A percentile compares a stretch with the other conserved stretches of the same genome.
Conservation (phyloP, 2,888 invertebrate species). For the Glyphotaelius pellucidus region DNA sequence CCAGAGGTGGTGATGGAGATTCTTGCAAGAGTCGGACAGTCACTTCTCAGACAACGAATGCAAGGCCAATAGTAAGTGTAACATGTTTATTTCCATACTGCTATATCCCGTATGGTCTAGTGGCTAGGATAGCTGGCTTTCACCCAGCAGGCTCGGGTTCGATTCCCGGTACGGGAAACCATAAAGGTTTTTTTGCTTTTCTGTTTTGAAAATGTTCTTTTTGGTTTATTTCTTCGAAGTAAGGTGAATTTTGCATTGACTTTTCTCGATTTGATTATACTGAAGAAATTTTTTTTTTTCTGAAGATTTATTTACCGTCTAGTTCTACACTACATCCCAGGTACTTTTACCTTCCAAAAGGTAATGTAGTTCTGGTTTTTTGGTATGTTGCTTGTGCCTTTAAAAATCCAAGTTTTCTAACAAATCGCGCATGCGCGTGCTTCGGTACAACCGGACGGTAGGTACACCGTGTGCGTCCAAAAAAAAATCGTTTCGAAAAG, state of each 20-base stretch:
- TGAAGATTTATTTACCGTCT: too few relatives aligned
- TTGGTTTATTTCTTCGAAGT: not conserved
- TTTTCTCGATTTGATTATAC: not conserved
- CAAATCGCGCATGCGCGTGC: too few relatives aligned
- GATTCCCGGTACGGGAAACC: slow-evolving; percentile 80
- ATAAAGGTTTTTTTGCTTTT: too few relatives aligned
- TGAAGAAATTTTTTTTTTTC: too few relatives aligned
- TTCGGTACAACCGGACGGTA: too few relatives aligned
- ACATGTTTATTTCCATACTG: not conserved
- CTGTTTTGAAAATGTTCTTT: not conserved
- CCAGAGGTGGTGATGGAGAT: slow-evolving; percentile 88
- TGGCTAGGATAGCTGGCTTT: slow-evolving; percentile 86
- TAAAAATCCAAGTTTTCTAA: too few relatives aligned
- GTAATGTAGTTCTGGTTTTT: too few relatives aligned
- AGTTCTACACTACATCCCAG: too few relatives aligned
- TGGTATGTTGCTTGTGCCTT: too few relatives aligned
- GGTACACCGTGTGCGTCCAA: too few relatives aligned
- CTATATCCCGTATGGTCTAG: slow-evolving; percentile 77
- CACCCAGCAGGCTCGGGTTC: slow-evolving; percentile 86
- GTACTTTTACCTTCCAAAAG: too few relatives aligned
- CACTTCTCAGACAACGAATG: slow-evolving; percentile 83
- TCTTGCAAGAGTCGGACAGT: slow-evolving; percentile 85
- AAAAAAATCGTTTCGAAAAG: too few relatives aligned
- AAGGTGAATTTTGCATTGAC: not conserved
- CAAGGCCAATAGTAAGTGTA: slow-evolving; percentile 68